A percentile compares a stretch with the other conserved stretches of the same genome.
Evolutionary conservation across 2,797 vertebrate genomes (phyloP).

Genomic region (Sebastes oblongus): DNA sequence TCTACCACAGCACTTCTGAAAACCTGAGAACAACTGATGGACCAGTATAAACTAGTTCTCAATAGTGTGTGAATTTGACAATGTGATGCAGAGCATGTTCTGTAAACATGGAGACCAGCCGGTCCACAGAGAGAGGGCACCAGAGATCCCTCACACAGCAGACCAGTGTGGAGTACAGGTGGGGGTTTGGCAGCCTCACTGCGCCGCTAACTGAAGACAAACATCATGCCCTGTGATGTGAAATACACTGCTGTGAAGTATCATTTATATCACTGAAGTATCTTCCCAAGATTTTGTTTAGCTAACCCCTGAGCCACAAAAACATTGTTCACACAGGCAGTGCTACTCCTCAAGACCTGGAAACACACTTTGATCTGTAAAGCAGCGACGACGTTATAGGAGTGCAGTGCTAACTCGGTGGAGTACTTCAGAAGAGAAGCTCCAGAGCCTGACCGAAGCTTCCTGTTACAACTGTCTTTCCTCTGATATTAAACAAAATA

Average conservation of each 20-base stretch:
- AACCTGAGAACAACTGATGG: neutral
- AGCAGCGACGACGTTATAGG: neutral
- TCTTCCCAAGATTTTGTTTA: neutral
- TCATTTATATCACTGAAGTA: neutral
- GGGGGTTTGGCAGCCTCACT: neutral
- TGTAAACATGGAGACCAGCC: conserved; percentile 1
- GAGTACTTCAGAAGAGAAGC: neutral
- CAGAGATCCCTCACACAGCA: conserved; percentile 51
- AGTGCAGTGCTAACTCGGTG: neutral
- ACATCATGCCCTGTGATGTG: neutral
- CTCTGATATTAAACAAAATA: no score
- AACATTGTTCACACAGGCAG: neutral
- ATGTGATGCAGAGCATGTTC: neutral
- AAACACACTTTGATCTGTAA: neutral
- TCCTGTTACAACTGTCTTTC: neutral
- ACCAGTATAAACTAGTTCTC: neutral
- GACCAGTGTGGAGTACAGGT: neutral
- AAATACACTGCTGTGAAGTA: neutral
- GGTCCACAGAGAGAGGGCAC: conserved; percentile 62
- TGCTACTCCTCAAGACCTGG: neutral
- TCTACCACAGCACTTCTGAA: neutral
- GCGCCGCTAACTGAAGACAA: conserved; percentile 3
- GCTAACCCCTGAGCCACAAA: neutral
- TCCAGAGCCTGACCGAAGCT: neutral
- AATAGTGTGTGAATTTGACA: neutral